These are phyloP conservation scores for Lepidostoma basale DNA, from an alignment of 1,140 invertebrate genomes.

Conservation along the genomic window DNA sequence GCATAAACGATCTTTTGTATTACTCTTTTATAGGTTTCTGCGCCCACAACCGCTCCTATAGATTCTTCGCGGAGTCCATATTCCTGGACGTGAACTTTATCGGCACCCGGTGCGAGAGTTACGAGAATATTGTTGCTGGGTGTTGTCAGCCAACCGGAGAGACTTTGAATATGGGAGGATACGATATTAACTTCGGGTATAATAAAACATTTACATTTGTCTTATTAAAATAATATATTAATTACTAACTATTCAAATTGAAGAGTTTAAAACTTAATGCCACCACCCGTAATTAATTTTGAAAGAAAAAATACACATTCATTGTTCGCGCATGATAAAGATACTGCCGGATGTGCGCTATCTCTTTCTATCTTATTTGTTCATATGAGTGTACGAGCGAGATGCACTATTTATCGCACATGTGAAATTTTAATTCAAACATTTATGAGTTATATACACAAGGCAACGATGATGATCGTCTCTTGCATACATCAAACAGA, in stretches of 20 bases:
- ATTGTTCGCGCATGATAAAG: not conserved
- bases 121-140: constrained; percentile 60
- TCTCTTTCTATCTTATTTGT: no score
- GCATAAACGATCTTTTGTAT: no score
- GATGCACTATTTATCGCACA: no score
- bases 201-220: not conserved
- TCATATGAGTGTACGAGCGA: no score
- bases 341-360: not conserved
- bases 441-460: not conserved
- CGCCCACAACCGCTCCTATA: constrained; percentile 64
- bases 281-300: no score
- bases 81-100: constrained; percentile 55
- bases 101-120: constrained; percentile 62
- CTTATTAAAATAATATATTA: not conserved
- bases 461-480: no score
- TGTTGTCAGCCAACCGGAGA: constrained; percentile 59
- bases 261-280: not conserved
- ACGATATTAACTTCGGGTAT: constrained; percentile 62
- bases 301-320: not conserved
- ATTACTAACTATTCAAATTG: not conserved
- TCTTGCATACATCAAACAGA: no score
- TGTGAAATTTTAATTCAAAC: not conserved
- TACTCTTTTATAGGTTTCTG: constrained; percentile 55
- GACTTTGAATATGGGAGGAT: constrained; percentile 62
- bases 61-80: constrained; percentile 66